Evolutionary conservation across 2,797 vertebrate species (phyloP).

Genomic region (Oryzias dopingdopingensis): DNA sequence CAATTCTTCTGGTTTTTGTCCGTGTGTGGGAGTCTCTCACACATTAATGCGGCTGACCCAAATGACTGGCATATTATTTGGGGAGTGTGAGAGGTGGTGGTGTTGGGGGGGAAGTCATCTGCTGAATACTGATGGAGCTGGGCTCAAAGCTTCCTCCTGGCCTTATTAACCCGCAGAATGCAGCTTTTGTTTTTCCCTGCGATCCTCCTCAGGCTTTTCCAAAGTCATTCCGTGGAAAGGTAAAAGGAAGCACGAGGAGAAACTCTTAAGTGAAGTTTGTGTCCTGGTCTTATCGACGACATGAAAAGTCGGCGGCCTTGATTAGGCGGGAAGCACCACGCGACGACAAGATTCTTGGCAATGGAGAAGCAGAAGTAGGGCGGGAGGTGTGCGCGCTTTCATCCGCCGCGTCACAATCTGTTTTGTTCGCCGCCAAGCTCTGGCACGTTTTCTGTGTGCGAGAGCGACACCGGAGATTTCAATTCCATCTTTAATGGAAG

Average conservation of each 20-base stretch:
- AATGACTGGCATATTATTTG: slow-evolving; percentile 70
- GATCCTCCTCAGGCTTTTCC: slow-evolving; percentile 23
- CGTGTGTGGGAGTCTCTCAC: slow-evolving; percentile 32
- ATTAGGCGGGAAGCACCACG: no score
- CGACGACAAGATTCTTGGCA: no score
- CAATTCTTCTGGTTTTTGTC: slow-evolving; percentile 16
- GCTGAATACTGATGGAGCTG: slow-evolving; percentile 68
- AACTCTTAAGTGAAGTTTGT: no score
- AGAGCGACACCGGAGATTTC: slow-evolving; percentile 51
- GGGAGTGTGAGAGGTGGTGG: slow-evolving; percentile 17
- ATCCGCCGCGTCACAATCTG: slow-evolving; percentile 42
- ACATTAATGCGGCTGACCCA: slow-evolving; percentile 60
- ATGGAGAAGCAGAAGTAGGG: slow-evolving; percentile 66
- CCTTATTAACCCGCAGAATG: slow-evolving; percentile 77
- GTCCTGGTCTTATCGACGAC: no score
- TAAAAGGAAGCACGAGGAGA: not conserved
- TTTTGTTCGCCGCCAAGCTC: slow-evolving; percentile 37
- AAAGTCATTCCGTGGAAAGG: slow-evolving; percentile 28
- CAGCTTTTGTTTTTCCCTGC: slow-evolving; percentile 57
- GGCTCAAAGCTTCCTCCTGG: slow-evolving; percentile 66
- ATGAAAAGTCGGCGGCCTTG: no score
- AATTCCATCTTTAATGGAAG: slow-evolving; percentile 70
- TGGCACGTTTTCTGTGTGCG: slow-evolving; percentile 6
- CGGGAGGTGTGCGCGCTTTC: slow-evolving; percentile 67
- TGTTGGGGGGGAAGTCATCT: slow-evolving; percentile 10